Conservation (phyloP, 2,888 invertebrate species). For the Ophion ellenae region DNA sequence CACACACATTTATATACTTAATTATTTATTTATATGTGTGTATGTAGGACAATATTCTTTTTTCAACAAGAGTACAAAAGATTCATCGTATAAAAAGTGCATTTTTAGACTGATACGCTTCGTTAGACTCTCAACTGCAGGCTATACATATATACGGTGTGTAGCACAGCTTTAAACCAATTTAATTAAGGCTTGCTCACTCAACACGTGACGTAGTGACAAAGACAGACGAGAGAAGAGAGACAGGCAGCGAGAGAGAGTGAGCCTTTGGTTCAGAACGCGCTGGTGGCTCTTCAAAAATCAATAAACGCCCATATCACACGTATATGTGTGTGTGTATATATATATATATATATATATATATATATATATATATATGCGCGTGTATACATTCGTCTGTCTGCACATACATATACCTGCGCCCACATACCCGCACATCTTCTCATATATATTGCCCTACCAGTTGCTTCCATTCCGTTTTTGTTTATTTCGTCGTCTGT, state of each 20-base stretch:
- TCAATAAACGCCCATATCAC: slow-evolving; percentile 75
- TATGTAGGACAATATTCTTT: background rate
- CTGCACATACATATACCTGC: background rate
- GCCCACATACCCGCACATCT: background rate
- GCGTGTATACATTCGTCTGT: background rate
- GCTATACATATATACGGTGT: slow-evolving; percentile 17
- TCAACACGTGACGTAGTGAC: slow-evolving; percentile 62
- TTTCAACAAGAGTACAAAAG: background rate
- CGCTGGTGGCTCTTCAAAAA: slow-evolving; percentile 68
- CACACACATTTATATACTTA: background rate
- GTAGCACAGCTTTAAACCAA: slow-evolving; percentile 70
- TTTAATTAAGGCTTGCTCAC: slow-evolving; percentile 71
- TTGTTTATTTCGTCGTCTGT: slow-evolving; percentile 44
- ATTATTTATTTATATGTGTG: background rate
- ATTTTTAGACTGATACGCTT: slow-evolving; percentile 42
- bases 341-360: slow-evolving; percentile 10
- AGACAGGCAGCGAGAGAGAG: slow-evolving; percentile 15
- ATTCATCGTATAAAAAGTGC: slow-evolving; percentile 24
- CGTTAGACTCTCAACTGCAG: slow-evolving; percentile 48
- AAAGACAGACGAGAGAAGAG: slow-evolving; percentile 51
- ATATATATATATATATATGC: slow-evolving; percentile 21
- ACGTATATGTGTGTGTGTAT: too few relatives aligned
- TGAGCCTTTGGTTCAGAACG: slow-evolving; percentile 71
- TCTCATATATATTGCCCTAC: slow-evolving; percentile 52
- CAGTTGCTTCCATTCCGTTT: slow-evolving; percentile 66